Base-by-base conservation (phyloP, 2,797 vertebrate species). In the Cheirogaleus major region DNA sequence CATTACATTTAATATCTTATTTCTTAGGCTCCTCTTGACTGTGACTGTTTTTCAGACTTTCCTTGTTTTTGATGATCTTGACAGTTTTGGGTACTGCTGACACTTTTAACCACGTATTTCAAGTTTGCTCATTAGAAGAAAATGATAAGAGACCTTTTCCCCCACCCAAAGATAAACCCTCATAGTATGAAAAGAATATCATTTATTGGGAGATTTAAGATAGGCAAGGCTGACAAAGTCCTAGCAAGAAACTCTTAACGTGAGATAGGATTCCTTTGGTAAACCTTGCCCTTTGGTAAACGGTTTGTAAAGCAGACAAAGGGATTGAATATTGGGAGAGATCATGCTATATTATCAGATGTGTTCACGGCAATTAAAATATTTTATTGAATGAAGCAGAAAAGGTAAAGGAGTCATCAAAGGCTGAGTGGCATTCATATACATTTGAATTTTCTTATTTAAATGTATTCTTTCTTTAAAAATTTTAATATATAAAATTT, bases 31-130 rank as follows among this genome's bases (percentile, higher is more conserved):
- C 65, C 72, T 91, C 20, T 86, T 61, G 35, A 55, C 22, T 79
- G 14, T 78, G n/a, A 86, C 35, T 82, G 1, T 93, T 80, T 88
- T 32, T 81, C 45, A 84, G 57, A 75, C 35, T 92, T 93, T 61
- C 12, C 20, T 83, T 97, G 65, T 73, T 94, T 89, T 79, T 55
- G 32, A 57, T 83, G n/a, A 41, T 57, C 18, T 95, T 96, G 69
- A 76, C 11, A 57, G 61, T 38, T 76, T 78, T 69, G 65, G 81
- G 4, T 72, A 72, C 45, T 32, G 15, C 30, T 38, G 11, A 87
- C 59, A 69, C 12, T 94, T 85, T 76, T 50, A 95, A 69, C 14
- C 10, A 82, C 73, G 61, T 32, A 61, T 81, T 95, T 95, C 14
- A 81, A 50, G 13, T 43, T 83, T 95, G 9, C 38, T 91, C 57